Percentiles rank a stretch among this genome's conserved stretches.
Evolutionary conservation across 2,888 invertebrate genomes (phyloP).

Genomic region (Drosophila birchii): DNA sequence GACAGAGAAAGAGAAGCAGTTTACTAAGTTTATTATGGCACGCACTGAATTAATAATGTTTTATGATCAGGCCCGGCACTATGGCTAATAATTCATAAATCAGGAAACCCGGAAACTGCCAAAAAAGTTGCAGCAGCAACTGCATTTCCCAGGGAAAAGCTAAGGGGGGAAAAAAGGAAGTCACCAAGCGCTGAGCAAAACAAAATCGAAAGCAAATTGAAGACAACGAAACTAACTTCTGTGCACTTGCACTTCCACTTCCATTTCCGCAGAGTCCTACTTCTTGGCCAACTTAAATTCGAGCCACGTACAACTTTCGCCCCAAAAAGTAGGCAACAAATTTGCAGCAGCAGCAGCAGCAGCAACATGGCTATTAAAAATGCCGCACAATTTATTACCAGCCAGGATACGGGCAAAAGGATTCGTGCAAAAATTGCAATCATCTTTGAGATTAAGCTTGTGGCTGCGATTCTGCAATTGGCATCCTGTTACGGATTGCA

Average conservation of each 20-base stretch:
- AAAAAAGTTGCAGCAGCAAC: constrained; percentile 49
- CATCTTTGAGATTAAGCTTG: constrained; percentile 44
- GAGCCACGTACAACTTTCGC: constrained; percentile 69
- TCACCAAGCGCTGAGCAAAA: constrained; percentile 46
- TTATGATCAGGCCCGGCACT: constrained; percentile 38
- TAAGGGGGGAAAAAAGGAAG: constrained; percentile 21
- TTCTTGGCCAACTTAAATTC: constrained; percentile 62
- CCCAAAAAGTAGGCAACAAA: constrained; percentile 54
- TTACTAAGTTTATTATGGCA: constrained; percentile 61
- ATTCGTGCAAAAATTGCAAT: constrained; percentile 46
- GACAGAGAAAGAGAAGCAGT: constrained; percentile 33
- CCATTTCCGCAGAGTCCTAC: not conserved
- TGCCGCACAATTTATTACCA: constrained; percentile 73
- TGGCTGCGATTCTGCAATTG: constrained; percentile 10
- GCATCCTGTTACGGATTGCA: not conserved
- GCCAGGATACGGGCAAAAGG: constrained; percentile 34
- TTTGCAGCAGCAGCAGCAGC: constrained; percentile 27
- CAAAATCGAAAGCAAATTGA: constrained; percentile 80
- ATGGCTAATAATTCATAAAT: constrained; percentile 75
- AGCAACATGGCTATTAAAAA: constrained; percentile 67
- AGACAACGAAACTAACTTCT: constrained; percentile 68
- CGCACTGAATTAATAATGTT: constrained; percentile 73
- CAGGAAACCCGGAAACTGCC: constrained; percentile 60
- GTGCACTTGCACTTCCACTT: constrained; percentile 43
- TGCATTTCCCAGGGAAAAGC: constrained; percentile 19